Evolutionary conservation across 1,140 invertebrate species (phyloP), one percentile per base, ranked within the genome.

Genomic region (Sycophaga agraensis): DNA sequence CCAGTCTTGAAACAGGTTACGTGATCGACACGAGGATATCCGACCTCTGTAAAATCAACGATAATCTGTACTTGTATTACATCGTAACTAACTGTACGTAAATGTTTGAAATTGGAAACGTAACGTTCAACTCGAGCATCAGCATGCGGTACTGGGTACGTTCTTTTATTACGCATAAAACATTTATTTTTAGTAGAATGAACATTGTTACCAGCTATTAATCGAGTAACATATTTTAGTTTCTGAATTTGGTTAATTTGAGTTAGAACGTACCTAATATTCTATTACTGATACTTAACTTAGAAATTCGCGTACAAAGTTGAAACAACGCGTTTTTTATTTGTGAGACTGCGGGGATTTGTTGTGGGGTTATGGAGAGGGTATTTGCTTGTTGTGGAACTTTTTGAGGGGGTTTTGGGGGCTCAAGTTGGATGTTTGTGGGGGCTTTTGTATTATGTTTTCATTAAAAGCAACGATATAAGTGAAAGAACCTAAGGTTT

Each of bases 401-500:
- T 71, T 70, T 67, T 69, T 66, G 67, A 69, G 64, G 69, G 68
- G 66, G 66, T 72, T 66, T 68, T 71, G 69, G 50, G 66, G 68
- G 65, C 65, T 70, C 63, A 59, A 69, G 73, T 67, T 72, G 67
- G 65, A 55, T 61, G 43, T 59, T 66, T 68, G 64, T 66, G 68
- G 67, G 70, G 66, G 54, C 19, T 53, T 6, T 78, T 81, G 79
- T 80, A 80, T 81, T 79, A 77, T 81, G 76, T 78, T 62, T 51
- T 56, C 6, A 49, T 51, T 54, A 70, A 79, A 81, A 80, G 70
- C 70, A 79, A 80, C 72, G 69, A 69, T 68, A 74, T 80, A 81
- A 81, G 78, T 80, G 76, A 81, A 80, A 69, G 68, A 81, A 81
- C 78, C 70, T 68, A 81, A 81, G 69, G 72, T 70, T n/a, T 81